Evolutionary conservation across 2,113 vertebrate species (phyloP), one percentile per base, ranked within the genome.

Genomic region (Ancistrus triradiatus): DNA sequence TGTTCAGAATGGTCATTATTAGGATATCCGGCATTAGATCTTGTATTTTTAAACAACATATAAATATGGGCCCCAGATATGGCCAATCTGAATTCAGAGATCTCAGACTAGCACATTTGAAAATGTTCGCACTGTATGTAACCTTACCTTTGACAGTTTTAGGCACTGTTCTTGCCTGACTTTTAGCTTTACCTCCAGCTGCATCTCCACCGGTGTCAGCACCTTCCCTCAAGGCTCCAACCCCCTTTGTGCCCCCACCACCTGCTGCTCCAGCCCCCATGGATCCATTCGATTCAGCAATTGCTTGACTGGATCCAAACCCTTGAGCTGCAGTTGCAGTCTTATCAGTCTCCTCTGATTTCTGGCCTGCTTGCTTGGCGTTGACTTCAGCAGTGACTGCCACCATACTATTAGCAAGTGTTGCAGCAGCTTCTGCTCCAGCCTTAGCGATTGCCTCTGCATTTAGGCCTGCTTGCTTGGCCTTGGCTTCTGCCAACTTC

Each of bases 131-230:
- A 31, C 11, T 14, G 15, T 63, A 48, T 50, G 4, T 18, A 52
- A 52, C 46, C 78, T 81, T 83, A 88, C 86, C 87, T 83, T 52
- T 59, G 5, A 69, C 68, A 21, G 73, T 76, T 0, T 87, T 82
- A 35, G 75, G 52, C 31, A 77, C 66, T 18, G 42, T 67, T 78
- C 52, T 63, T 2, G n/a, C 61, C 14, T 56, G 74, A 38, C 76
- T 86, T 25, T 42, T 80, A 46, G 15, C 22, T 40, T 21, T 43
- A 31, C 2, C 58, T 15, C 44, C 58, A 21, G 37, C 38, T 1
- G 38, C 57, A 28, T 19, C 56, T 1, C 27, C 67, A 6, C 13
- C 53, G n/a, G n/a, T n/a, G 25, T 15, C 68, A 14, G 14, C 55
- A 19, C 17, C 33, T 17, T 21, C 57, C 61, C 2, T 49, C 5